These are phyloP conservation scores for Varanus komodoensis DNA, from an alignment of 2,113 vertebrate species.

Conservation along the genomic window DNA sequence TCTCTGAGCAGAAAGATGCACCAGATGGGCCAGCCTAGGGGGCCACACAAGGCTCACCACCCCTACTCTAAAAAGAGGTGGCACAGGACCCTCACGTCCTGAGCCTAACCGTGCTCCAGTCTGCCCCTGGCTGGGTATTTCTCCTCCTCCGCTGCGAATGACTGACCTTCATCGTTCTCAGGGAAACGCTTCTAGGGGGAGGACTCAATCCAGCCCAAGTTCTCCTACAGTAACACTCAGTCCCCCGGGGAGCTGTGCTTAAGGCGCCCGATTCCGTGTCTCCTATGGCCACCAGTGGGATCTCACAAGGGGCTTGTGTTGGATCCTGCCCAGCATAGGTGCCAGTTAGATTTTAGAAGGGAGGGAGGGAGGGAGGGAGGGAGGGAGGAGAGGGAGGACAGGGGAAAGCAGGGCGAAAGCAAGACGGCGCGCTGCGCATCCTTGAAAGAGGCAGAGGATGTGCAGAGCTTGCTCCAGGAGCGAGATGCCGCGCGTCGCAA, in stretches of 20 bases:
- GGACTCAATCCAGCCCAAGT: not conserved
- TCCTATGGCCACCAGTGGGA: not conserved
- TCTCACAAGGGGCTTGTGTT: not conserved
- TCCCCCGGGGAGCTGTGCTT: not conserved
- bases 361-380: not conserved
- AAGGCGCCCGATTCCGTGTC: not conserved
- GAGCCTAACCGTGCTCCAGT: no score
- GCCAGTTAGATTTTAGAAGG: not conserved
- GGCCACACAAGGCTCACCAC: no score
- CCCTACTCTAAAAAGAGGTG: no score
- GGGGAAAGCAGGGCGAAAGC: not conserved
- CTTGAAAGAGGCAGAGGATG: not conserved
- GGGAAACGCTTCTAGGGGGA: not conserved
- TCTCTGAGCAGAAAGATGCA: no score
- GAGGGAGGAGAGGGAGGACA: no score
- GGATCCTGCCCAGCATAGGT: no score
- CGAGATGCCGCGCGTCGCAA: not conserved
- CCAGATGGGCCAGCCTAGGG: no score
- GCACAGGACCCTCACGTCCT: no score
- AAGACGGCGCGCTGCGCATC: not conserved
- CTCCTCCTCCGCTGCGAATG: no score
- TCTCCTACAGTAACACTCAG: rapidly evolving
- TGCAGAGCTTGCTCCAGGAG: not conserved
- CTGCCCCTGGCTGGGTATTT: no score
- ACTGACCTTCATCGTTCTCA: not conserved